phyloP scores from a whole-genome alignment of 2,113 vertebrate species.

The Mystacornis crossleyi region DNA sequence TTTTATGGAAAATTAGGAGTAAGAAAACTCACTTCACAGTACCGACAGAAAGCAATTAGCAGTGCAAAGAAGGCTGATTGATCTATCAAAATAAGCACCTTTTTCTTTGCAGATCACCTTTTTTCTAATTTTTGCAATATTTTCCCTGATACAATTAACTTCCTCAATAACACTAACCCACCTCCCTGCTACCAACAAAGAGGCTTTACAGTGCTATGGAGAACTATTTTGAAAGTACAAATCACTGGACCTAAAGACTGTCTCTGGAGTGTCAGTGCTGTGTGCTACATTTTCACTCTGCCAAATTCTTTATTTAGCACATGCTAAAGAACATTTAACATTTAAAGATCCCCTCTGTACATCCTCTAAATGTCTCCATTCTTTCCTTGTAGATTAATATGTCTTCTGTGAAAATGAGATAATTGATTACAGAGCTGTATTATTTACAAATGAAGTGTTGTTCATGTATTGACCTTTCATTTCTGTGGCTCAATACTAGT shows the following conservation, averaged over 20 bases:
- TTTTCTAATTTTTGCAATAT: background rate
- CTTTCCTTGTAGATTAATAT: conserved; percentile 68
- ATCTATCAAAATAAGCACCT: background rate
- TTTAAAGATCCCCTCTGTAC: conserved; percentile 67
- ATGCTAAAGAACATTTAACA: conserved; percentile 64
- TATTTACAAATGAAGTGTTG: conserved; percentile 76
- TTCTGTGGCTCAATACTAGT: conserved; percentile 50
- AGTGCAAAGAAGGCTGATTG: background rate
- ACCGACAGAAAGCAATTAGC: background rate
- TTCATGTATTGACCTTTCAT: conserved; percentile 71
- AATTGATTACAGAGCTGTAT: conserved; percentile 74
- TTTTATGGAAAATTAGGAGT: background rate
- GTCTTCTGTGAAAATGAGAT: conserved; percentile 73
- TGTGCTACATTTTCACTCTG: conserved; percentile 2
- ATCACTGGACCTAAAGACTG: conserved; percentile 62
- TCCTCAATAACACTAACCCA: background rate
- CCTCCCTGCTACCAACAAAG: background rate
- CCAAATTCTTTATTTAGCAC: conserved; percentile 59
- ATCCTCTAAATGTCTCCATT: conserved; percentile 65
- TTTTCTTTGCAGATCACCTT: background rate
- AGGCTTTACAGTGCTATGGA: conserved; percentile 29
- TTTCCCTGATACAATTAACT: background rate
- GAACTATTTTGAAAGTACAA: conserved; percentile 47
- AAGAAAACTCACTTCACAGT: background rate
- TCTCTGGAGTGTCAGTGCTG: conserved; percentile 17